phyloP scores from a whole-genome alignment of 2,797 vertebrate genomes.

The Ceryle rudis region DNA sequence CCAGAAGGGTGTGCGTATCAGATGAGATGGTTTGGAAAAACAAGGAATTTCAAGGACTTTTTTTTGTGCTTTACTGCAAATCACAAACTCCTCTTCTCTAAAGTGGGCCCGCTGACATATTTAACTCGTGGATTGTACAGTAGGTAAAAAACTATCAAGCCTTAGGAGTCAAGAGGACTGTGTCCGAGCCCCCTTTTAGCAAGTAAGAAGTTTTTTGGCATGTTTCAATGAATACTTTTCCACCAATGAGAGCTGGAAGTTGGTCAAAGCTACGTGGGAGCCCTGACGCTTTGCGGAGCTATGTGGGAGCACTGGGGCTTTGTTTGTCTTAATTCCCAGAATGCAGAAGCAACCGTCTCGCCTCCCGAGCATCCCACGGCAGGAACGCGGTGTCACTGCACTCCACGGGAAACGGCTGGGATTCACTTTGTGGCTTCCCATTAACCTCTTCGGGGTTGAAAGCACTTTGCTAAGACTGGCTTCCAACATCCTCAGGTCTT shows the following conservation, averaged over 20 bases:
- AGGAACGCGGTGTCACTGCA: not conserved
- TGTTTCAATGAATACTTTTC: not conserved
- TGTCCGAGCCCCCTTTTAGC: not conserved
- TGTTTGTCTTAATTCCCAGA: not conserved
- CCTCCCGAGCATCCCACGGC: not conserved
- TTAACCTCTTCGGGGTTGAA: not conserved
- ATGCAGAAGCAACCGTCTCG: not conserved
- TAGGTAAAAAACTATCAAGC: not conserved
- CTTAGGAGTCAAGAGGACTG: not conserved
- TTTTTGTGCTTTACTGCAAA: not conserved
- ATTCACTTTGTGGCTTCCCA: not conserved
- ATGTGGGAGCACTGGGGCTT: not conserved
- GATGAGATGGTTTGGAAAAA: not conserved
- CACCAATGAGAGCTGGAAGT: not conserved
- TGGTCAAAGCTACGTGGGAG: not conserved
- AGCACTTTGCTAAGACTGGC: not conserved
- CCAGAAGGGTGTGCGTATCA: not conserved
- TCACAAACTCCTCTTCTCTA: fast-evolving
- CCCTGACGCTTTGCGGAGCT: not conserved
- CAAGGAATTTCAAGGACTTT: fast-evolving
- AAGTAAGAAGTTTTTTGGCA: not conserved
- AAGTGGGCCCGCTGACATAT: not conserved
- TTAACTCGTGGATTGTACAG: not conserved
- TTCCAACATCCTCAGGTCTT: not conserved
- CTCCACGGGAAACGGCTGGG: not conserved